Evolutionary conservation across 2,113 vertebrate species (phyloP).

Genomic region (Stegastes partitus): DNA sequence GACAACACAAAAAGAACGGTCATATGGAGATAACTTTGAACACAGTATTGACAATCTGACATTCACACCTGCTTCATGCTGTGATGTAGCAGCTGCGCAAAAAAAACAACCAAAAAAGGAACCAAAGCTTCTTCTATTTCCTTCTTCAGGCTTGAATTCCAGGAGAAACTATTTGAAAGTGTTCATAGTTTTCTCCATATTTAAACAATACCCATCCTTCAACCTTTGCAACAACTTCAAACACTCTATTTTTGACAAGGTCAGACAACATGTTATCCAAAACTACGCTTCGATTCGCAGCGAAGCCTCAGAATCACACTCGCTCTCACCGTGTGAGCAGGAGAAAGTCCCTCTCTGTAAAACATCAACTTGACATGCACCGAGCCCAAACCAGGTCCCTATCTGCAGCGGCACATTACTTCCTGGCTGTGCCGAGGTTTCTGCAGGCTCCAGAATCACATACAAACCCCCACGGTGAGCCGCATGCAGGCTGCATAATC

Average conservation of each 20-base stretch:
- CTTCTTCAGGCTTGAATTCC: not conserved
- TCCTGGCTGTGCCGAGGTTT: slow-evolving; percentile 32
- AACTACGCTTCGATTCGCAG: not conserved
- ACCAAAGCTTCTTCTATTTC: not conserved
- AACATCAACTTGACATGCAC: slow-evolving; percentile 27
- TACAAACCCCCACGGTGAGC: slow-evolving; percentile 41
- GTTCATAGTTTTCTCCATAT: not conserved
- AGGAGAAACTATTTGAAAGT: not conserved
- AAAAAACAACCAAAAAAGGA: too few species aligned
- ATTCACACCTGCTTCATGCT: not conserved
- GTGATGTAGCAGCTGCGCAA: not conserved
- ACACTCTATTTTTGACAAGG: not conserved
- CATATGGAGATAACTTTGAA: not conserved
- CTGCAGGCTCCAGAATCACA: slow-evolving; percentile 17
- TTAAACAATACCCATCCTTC: too few species aligned
- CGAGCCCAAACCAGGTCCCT: slow-evolving; percentile 23
- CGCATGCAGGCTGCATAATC: slow-evolving; percentile 38
- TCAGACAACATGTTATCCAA: not conserved
- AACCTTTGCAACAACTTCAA: not conserved
- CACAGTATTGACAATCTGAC: not conserved
- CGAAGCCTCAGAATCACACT: not conserved
- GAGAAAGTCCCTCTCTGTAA: slow-evolving; percentile 7
- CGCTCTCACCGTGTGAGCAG: not conserved
- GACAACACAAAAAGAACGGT: too few species aligned
- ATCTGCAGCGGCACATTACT: slow-evolving; percentile 31